These are phyloP conservation scores for Arenaria interpres DNA, from an alignment of 2,113 vertebrate genomes.

Conservation along the genomic window DNA sequence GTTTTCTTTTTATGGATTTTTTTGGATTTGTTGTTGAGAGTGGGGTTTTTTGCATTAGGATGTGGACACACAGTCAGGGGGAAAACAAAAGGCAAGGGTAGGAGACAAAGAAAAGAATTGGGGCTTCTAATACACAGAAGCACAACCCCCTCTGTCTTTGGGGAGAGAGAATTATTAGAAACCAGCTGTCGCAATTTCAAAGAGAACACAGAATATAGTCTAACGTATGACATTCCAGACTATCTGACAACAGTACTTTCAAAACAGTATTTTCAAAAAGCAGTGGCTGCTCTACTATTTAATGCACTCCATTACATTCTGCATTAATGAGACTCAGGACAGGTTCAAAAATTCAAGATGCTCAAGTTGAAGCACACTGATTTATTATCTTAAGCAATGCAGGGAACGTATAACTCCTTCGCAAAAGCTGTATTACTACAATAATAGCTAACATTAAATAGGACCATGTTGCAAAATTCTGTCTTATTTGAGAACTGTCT, in stretches of 20 bases:
- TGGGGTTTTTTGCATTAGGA: not conserved
- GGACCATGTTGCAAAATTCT: not conserved
- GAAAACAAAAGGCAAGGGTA: fast-evolving
- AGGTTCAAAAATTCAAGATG: not conserved
- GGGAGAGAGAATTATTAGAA: not conserved
- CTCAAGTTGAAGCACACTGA: not conserved
- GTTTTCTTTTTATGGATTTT: not conserved
- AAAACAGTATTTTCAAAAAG: not conserved
- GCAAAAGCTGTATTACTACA: not conserved
- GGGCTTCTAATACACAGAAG: not conserved
- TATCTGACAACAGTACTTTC: not conserved
- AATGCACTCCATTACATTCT: not conserved
- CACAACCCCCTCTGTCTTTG: not conserved
- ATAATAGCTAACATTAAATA: not conserved
- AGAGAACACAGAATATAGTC: not conserved
- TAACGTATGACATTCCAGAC: not conserved
- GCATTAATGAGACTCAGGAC: not conserved
- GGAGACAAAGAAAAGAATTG: not conserved
- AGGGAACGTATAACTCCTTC: not conserved
- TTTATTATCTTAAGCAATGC: not conserved
- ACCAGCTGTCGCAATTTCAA: fast-evolving
- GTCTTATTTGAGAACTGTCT: not conserved
- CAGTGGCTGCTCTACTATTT: not conserved
- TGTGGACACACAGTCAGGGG: not conserved
- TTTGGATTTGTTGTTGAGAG: too few relatives aligned